Evolutionary conservation across 2,797 vertebrate species (phyloP).

Genomic region (Gouania willdenowi): DNA sequence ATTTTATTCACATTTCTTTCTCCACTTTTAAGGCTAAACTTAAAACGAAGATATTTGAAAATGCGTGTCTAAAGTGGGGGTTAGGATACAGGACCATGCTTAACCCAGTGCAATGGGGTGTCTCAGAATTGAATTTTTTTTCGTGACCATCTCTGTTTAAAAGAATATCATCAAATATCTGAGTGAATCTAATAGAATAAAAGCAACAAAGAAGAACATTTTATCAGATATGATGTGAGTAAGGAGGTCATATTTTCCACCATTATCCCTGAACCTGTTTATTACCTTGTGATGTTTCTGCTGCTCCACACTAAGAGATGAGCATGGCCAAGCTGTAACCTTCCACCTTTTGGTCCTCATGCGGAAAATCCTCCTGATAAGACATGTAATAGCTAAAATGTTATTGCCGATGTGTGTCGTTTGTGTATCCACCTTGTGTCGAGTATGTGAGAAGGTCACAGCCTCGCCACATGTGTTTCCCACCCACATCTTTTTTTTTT

Average conservation of each 20-base stretch:
- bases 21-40: no score
- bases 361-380: conserved; percentile 80
- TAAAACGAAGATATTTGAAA: no score
- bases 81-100: no score
- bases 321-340: conserved; percentile 55
- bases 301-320: conserved; percentile 41
- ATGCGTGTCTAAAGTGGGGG: no score
- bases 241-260: conserved; percentile 35
- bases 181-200: no score
- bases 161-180: no score
- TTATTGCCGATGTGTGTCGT: conserved; percentile 17
- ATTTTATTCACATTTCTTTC: no score
- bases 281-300: conserved; percentile 59
- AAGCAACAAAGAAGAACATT: no score
- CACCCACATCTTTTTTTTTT: conserved; percentile 33
- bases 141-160: no score
- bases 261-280: conserved; percentile 49
- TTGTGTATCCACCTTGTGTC: conserved; percentile 35
- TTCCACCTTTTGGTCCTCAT: conserved; percentile 78
- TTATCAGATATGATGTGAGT: no score
- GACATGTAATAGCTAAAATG: conserved; percentile 71
- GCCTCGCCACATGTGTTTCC: conserved; percentile 22
- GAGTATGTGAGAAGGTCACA: conserved; percentile 38
- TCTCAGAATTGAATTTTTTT: no score
- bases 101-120: no score